A percentile compares a stretch with the other conserved stretches of the same genome.
These are phyloP conservation scores for Apodemus sylvaticus DNA, from an alignment of 2,113 vertebrate genomes.

Conservation along the genomic window DNA sequence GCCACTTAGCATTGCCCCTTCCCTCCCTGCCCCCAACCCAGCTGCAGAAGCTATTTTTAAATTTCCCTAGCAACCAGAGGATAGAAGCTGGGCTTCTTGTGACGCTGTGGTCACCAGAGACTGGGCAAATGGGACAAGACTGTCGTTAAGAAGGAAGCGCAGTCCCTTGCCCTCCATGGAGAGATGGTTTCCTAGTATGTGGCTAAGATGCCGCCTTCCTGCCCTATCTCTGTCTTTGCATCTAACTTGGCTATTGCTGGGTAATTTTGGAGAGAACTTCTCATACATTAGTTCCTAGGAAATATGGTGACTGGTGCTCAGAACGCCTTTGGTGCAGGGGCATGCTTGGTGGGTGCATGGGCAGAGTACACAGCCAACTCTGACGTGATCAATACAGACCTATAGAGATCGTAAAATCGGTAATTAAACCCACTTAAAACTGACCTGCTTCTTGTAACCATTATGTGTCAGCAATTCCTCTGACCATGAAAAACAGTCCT, in stretches of 20 bases:
- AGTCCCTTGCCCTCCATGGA: not conserved
- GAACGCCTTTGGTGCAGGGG: not conserved
- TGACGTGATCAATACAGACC: not conserved
- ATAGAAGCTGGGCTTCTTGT: slow-evolving; percentile 54
- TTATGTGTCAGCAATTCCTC: not conserved
- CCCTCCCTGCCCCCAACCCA: slow-evolving; percentile 31
- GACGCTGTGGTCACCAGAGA: slow-evolving; percentile 44
- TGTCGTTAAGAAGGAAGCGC: not conserved
- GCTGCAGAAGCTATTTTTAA: slow-evolving; percentile 79
- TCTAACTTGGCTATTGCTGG: not conserved
- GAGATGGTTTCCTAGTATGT: not conserved
- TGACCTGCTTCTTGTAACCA: not conserved
- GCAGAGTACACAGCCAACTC: not conserved
- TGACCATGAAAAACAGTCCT: not conserved
- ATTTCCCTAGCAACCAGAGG: slow-evolving; percentile 71
- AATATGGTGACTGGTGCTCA: not conserved
- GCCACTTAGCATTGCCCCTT: slow-evolving; percentile 46
- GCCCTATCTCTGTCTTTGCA: not conserved
- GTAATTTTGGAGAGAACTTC: not conserved
- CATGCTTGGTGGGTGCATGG: not conserved
- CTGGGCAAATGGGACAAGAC: not conserved
- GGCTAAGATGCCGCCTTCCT: not conserved
- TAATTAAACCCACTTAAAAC: not conserved
- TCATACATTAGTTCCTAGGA: not conserved
- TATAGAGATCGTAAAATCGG: not conserved